A percentile compares a stretch with the other conserved stretches of the same genome.
phyloP scores from a whole-genome alignment of 92 coral and sea anemone species.

The Zoanthus sociatus region DNA sequence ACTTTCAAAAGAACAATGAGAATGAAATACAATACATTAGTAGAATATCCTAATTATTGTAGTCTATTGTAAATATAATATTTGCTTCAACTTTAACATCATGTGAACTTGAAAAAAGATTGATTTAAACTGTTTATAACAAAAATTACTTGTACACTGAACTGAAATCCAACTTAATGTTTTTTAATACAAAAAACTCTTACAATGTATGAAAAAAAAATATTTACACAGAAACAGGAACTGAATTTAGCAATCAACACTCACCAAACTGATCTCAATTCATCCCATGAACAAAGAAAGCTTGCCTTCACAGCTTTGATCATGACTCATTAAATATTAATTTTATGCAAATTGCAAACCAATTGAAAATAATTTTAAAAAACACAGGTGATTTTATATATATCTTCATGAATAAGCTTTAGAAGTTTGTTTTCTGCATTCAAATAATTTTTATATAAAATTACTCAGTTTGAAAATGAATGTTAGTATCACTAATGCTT shows the following conservation, averaged over 20 bases:
- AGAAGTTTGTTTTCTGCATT: neutral
- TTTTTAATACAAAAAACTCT: neutral
- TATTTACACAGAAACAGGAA: neutral
- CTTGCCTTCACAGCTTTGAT: neutral
- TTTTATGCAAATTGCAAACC: conserved; percentile 35
- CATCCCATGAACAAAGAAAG: conserved; percentile 29
- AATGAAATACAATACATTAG: neutral
- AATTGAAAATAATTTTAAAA: neutral
- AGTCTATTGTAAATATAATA: neutral
- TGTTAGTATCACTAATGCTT: no score
- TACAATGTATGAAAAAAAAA: neutral
- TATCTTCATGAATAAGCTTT: neutral
- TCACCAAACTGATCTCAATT: conserved; percentile 13
- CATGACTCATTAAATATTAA: conserved; percentile 34
- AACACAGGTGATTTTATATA: conserved; percentile 33
- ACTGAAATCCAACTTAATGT: neutral
- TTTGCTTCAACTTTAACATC: neutral
- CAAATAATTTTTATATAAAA: neutral
- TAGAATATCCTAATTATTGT: no score
- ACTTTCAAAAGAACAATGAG: neutral
- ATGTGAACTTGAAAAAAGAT: neutral
- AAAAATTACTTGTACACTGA: neutral
- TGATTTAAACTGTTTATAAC: neutral
- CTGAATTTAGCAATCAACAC: neutral
- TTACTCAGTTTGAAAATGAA: no score